These are phyloP conservation scores for Oikopleura dioica DNA, from an alignment of 23 tunicate genomes.

Conservation along the genomic window DNA sequence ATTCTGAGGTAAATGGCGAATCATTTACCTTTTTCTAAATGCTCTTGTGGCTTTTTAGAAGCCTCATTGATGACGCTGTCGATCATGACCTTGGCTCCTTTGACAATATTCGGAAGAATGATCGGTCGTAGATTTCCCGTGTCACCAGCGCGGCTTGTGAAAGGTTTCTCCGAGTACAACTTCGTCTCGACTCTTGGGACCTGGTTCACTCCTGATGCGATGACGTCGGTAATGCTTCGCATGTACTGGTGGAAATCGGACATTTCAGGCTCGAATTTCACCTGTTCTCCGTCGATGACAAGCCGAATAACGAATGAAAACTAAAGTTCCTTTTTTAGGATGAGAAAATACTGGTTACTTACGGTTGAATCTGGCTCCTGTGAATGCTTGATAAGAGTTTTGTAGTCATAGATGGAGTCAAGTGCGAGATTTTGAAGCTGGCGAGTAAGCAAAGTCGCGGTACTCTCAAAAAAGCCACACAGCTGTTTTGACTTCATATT, in stretches of 20 bases:
- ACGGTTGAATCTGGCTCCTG: conserved; percentile 13
- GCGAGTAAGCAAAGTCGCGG: conserved; percentile 73
- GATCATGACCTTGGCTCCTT: conserved; percentile 36
- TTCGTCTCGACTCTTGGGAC: conserved; percentile 96
- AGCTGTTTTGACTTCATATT: conserved; percentile 46
- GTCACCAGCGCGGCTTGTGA: neutral
- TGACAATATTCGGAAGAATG: conserved; percentile 42
- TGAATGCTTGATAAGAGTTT: conserved; percentile 43
- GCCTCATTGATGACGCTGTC: conserved; percentile 22
- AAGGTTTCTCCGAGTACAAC: conserved; percentile 40
- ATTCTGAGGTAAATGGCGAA: neutral
- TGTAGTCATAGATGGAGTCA: conserved; percentile 47
- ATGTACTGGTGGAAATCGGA: conserved; percentile 57
- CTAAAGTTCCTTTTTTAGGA: conserved; percentile 6
- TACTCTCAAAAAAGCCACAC: conserved; percentile 62
- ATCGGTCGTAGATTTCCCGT: conserved; percentile 40
- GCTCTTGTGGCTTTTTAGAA: neutral
- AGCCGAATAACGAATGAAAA: conserved; percentile 47
- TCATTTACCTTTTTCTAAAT: neutral
- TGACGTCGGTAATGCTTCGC: conserved; percentile 48
- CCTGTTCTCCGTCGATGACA: conserved; percentile 31
- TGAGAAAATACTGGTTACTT: neutral
- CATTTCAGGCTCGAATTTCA: conserved; percentile 75
- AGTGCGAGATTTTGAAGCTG: conserved; percentile 67
- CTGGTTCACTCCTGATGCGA: conserved; percentile 64